Evolutionary conservation across 2,797 vertebrate species (phyloP).

Genomic region (Chiloscyllium punctatum): DNA sequence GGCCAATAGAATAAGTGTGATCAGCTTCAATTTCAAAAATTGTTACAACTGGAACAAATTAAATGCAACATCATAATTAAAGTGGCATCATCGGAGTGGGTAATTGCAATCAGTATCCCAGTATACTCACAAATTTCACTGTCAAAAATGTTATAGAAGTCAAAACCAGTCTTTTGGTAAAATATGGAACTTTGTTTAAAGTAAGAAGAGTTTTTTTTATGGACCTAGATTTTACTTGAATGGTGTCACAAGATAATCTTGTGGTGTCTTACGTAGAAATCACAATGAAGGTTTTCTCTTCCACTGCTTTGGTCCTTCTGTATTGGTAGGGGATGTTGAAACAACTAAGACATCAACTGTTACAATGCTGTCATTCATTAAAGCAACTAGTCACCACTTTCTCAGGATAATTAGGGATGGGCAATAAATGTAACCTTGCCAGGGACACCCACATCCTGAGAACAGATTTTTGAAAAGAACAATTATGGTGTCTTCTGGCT

Average conservation of each 20-base stretch:
- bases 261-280: neutral
- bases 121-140: neutral
- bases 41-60: neutral
- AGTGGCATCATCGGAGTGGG: neutral
- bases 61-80: neutral
- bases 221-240: neutral
- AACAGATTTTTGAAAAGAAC: neutral
- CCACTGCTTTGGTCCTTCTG: neutral
- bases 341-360: neutral
- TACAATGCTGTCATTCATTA: neutral
- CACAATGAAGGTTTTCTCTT: neutral
- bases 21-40: neutral
- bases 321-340: neutral
- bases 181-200: neutral
- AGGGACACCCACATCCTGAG: neutral
- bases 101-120: neutral
- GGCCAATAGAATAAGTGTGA: neutral
- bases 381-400: neutral
- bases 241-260: neutral
- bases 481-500: neutral
- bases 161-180: neutral
- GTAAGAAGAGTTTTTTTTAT: neutral
- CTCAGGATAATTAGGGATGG: neutral
- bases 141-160: neutral
- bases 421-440: neutral